Base-by-base conservation (phyloP, 1,140 invertebrate genomes). In the Battus philenor region DNA sequence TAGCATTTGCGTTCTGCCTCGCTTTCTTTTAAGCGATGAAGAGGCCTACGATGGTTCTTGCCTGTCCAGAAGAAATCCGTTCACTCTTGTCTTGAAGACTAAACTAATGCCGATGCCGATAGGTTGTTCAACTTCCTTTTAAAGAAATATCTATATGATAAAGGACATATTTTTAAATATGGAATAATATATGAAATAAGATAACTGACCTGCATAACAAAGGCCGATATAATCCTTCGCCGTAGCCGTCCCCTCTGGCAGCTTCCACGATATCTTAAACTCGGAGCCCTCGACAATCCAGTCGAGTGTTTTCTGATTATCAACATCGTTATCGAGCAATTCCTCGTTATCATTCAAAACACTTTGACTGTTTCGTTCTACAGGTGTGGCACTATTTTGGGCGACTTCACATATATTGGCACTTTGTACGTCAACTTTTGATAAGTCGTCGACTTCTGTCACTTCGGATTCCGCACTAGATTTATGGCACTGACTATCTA, bases 141-240 rank as follows among this genome's bases (percentile, higher is more conserved):
- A n/a, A n/a, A n/a, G n/a, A n/a, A n/a, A n/a, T n/a, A n/a, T n/a
- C n/a, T n/a, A n/a, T n/a, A n/a, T n/a, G n/a, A n/a, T n/a, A 36
- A 17, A 15, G 16, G 20, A 34, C 16, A 3, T 10, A 36, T 18
- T 16, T 22, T 15, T 36, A 16, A 34, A 20, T 10, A 36, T 6
- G 1, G 2, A 20, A 26, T 8, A 26, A 7, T 8, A 26, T 3
- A 1, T 1, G 22, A 13, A 15, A 27, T 13, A 15, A 1, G 9
- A 1, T n/a, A 9, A 59, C 71, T 64, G 32, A 81, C 80, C 77
- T 84, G 60, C 54, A 49, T 60, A 63, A 54, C 72, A 84, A 48
- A 84, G 34, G 15, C 70, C 75, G 55, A 84, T 63, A 53, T 73
- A 84, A 45, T 84, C 80, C 34, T 70, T 58, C 46, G 48, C 15